Evolutionary conservation across 2,797 vertebrate species (phyloP).

Genomic region (Phylloscopus collybita): DNA sequence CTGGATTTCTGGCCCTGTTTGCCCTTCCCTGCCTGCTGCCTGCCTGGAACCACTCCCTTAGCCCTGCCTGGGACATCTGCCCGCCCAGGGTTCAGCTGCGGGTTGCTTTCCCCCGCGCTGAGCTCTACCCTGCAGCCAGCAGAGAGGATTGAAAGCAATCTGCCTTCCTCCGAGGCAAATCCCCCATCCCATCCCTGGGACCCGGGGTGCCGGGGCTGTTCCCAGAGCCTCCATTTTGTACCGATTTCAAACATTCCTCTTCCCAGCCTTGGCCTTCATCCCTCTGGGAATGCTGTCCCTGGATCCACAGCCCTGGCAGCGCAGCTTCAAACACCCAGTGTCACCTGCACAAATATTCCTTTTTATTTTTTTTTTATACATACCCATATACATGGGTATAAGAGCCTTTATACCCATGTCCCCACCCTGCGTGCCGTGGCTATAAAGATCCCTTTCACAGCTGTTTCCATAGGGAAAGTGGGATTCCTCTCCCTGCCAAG

Average conservation of each 20-base stretch:
- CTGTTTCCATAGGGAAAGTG: not conserved
- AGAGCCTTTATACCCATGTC: too few relatives aligned
- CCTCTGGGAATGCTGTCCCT: not conserved
- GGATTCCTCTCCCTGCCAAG: not conserved
- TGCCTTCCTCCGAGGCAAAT: not conserved
- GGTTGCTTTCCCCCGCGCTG: not conserved
- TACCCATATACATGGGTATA: too few relatives aligned
- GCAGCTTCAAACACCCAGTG: not conserved
- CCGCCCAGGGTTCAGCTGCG: accelerated
- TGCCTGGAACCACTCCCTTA: not conserved
- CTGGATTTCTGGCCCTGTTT: not conserved
- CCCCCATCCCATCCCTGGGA: not conserved
- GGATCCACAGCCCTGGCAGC: not conserved
- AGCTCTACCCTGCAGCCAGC: not conserved
- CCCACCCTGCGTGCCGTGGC: not conserved
- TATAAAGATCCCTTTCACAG: not conserved
- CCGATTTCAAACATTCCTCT: not conserved
- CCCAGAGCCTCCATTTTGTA: too few relatives aligned
- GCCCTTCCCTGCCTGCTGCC: not conserved
- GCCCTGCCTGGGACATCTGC: not conserved
- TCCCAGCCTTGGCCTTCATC: not conserved
- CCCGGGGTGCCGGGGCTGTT: not conserved
- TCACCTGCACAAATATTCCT: not conserved
- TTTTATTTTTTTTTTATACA: too few relatives aligned
- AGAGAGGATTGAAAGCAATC: not conserved